phyloP scores from a whole-genome alignment of 2,888 invertebrate species.

The Lycocerus yunnanus region DNA sequence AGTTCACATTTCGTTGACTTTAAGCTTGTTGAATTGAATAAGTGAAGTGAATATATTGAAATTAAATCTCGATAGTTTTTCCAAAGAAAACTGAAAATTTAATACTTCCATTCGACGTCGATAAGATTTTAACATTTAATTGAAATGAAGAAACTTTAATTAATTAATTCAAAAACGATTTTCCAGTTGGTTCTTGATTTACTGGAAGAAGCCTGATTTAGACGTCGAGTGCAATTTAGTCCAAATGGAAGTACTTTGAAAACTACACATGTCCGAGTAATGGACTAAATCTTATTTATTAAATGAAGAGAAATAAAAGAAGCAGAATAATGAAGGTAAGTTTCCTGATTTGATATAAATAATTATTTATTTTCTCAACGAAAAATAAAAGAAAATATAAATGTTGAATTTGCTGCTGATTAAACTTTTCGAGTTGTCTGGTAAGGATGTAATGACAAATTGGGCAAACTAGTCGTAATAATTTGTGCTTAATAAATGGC shows the following conservation, averaged over 20 bases:
- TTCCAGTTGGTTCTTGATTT: not conserved
- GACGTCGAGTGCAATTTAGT: not conserved
- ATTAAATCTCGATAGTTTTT: not conserved
- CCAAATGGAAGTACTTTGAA: not conserved
- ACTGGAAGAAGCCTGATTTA: not conserved
- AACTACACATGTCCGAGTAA: not conserved
- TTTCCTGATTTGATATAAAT: not conserved
- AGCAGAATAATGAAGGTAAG: not conserved
- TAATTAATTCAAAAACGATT: not conserved
- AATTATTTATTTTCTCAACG: not conserved
- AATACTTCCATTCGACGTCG: not conserved
- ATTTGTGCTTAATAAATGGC: not conserved
- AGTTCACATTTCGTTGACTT: slow-evolving; percentile 12
- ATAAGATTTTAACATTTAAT: not conserved
- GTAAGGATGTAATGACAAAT: not conserved
- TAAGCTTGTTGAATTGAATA: slow-evolving; percentile 5
- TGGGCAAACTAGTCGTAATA: not conserved
- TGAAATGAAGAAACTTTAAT: not conserved
- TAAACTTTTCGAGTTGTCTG: not conserved
- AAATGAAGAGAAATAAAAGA: not conserved
- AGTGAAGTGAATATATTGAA: slow-evolving; percentile 7
- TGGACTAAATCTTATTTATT: not conserved
- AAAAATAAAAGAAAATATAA: not conserved
- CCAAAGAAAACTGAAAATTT: not conserved
- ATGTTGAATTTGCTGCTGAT: not conserved